Evolutionary conservation across 2,888 invertebrate genomes (phyloP).

Genomic region (Anticlea derivata): DNA sequence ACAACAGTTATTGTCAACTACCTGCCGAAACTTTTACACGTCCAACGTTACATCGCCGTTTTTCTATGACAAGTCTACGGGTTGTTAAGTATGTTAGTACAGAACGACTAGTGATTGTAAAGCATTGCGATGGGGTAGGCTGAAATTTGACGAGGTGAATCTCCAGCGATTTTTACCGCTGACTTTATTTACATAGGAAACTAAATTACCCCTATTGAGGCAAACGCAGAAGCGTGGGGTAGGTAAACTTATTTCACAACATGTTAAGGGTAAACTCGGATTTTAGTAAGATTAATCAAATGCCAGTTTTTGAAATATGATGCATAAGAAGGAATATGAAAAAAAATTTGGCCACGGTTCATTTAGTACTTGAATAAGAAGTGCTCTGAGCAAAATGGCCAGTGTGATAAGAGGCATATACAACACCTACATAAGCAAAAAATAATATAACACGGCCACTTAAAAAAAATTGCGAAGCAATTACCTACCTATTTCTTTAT

Average conservation of each 20-base stretch:
- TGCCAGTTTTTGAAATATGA: no score
- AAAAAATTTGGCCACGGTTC: no score
- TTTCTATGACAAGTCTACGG: neutral
- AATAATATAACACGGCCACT: no score
- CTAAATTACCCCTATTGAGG: conserved; percentile 55
- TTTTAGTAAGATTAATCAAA: no score
- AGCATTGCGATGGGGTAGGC: conserved; percentile 9
- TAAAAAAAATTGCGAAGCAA: no score
- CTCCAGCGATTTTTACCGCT: conserved; percentile 54
- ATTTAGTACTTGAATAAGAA: no score
- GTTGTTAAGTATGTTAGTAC: neutral
- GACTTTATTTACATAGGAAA: conserved; percentile 59
- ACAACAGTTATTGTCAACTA: conserved; percentile 7
- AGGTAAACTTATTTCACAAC: neutral
- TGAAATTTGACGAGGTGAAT: conserved; percentile 43
- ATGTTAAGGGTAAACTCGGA: neutral
- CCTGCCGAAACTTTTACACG: neutral
- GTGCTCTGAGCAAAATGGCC: no score
- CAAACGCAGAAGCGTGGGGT: conserved; percentile 37
- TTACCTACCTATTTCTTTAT: no score
- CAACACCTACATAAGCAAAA: no score
- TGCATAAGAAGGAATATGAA: no score
- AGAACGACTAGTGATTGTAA: conserved; percentile 28
- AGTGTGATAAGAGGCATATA: no score
- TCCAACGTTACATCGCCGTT: conserved; percentile 1